These are phyloP conservation scores for Drosophila azteca DNA, from an alignment of 1,140 invertebrate species.

Conservation along the genomic window DNA sequence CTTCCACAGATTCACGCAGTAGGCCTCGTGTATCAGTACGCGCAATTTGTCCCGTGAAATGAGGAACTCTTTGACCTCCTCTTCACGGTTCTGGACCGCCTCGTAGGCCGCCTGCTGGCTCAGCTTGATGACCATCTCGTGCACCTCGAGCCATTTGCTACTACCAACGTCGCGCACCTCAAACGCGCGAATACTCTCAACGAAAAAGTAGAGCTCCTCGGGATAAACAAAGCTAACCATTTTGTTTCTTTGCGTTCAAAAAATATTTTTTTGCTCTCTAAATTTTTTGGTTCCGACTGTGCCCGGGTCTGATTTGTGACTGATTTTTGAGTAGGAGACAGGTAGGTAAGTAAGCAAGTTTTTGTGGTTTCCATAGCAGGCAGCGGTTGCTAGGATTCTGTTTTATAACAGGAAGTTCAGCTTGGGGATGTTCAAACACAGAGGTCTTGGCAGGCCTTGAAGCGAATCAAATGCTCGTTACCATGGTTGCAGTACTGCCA, in stretches of 20 bases:
- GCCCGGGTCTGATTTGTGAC: not conserved
- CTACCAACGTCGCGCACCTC: slow-evolving; percentile 73
- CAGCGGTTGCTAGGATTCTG: slow-evolving; percentile 51
- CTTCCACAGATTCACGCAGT: slow-evolving; percentile 91
- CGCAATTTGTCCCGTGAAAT: slow-evolving; percentile 85
- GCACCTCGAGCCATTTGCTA: slow-evolving; percentile 89
- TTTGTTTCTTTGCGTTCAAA: not conserved
- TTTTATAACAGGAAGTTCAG: too few species aligned
- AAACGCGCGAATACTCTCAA: slow-evolving; percentile 76
- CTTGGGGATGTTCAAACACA: too few species aligned
- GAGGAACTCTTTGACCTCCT: slow-evolving; percentile 88
- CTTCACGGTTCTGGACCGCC: slow-evolving; percentile 87
- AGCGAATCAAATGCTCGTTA: too few species aligned
- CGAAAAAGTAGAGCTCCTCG: slow-evolving; percentile 76
- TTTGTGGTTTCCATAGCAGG: slow-evolving; percentile 44
- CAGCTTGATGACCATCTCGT: slow-evolving; percentile 90
- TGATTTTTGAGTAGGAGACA: not conserved
- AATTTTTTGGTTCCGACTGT: not conserved
- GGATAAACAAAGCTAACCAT: slow-evolving; percentile 79
- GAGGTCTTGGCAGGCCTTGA: too few species aligned
- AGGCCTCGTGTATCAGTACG: slow-evolving; percentile 89
- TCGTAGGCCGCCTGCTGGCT: slow-evolving; percentile 91
- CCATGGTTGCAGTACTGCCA: too few species aligned
- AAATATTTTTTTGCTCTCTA: slow-evolving; percentile 1
- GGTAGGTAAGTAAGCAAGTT: slow-evolving; percentile 17